Evolutionary conservation across 2,888 invertebrate genomes (phyloP), one percentile per base, ranked within the genome.

Genomic region (Aphodius sticticus): DNA sequence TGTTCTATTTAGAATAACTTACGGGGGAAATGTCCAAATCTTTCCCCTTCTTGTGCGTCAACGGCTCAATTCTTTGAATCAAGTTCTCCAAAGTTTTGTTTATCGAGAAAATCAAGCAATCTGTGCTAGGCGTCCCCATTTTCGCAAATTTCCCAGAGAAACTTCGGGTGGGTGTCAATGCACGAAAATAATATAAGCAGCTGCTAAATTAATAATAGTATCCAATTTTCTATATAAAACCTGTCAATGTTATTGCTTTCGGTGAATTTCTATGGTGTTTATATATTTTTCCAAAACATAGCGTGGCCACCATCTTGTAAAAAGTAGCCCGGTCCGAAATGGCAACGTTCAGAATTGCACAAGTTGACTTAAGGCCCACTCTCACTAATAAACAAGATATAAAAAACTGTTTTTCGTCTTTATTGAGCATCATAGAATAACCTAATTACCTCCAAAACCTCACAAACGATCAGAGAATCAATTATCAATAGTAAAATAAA

Each of bases 61-160:
- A 74, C 1, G 74, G 74, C 37, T 74, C 26, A 35, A 74, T 74
- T 74, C 37, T 74, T 35, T 74, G 35, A 36, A 74, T 74, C 37
- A 74, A 53, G 53, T 5, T 53, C 53, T 53, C 53, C 53, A 53
- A 53, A 53, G 53, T 53, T 53, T 53, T 7, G 53, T 53, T 53
- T 12, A 53, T 12, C 53, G 53, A 53, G 12, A 53, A 53, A 12
- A 53, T 53, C 53, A 53, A 53, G 53, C 53, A 9, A 53, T 53
- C 53, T 12, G 7, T 53, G 53, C 53, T 53, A 53, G 53, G 53
- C 53, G 53, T 53, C 53, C 53, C 53, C 53, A 53, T 53, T 53
- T 53, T 53, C 12, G 1, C 26, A 26, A 53, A 53, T 12, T 3
- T 53, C 1, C 53, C 53, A 2, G 9, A 7, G 53, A 53, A 53